These are phyloP conservation scores for Caloenas nicobarica DNA, from an alignment of 2,113 vertebrate genomes.

Conservation along the genomic window DNA sequence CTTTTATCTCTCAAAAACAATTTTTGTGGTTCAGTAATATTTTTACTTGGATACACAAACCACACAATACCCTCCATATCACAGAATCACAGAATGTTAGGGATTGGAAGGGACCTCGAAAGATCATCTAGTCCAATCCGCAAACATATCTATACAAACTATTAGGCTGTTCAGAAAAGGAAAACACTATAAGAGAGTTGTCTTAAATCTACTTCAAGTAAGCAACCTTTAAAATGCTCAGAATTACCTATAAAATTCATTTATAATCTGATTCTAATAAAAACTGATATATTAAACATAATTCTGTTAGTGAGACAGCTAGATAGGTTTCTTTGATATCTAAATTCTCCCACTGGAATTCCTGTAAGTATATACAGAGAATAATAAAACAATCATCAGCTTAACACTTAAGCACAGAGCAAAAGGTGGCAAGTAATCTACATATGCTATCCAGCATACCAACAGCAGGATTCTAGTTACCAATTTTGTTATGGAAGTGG, in stretches of 20 bases:
- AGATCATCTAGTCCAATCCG: too few species aligned
- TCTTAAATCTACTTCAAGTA: neutral
- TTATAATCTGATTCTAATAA: neutral
- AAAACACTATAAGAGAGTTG: neutral
- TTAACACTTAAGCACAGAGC: neutral
- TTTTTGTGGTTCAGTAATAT: neutral
- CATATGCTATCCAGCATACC: rapidly evolving
- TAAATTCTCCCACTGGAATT: neutral
- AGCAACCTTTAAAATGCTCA: neutral
- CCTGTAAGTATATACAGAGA: neutral
- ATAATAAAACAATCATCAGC: neutral
- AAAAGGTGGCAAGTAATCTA: neutral
- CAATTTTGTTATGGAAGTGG: neutral
- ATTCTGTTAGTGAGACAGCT: neutral
- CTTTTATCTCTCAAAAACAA: neutral
- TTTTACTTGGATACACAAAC: neutral
- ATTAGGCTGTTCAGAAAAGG: neutral
- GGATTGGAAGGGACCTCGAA: too few species aligned
- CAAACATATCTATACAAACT: too few species aligned
- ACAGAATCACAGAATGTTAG: too few species aligned
- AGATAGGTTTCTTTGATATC: neutral
- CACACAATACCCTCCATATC: neutral
- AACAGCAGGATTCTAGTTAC: neutral
- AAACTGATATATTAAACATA: neutral
- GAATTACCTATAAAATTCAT: neutral